Conservation (phyloP, 1,140 invertebrate species). For the Panulirus ornatus region DNA sequence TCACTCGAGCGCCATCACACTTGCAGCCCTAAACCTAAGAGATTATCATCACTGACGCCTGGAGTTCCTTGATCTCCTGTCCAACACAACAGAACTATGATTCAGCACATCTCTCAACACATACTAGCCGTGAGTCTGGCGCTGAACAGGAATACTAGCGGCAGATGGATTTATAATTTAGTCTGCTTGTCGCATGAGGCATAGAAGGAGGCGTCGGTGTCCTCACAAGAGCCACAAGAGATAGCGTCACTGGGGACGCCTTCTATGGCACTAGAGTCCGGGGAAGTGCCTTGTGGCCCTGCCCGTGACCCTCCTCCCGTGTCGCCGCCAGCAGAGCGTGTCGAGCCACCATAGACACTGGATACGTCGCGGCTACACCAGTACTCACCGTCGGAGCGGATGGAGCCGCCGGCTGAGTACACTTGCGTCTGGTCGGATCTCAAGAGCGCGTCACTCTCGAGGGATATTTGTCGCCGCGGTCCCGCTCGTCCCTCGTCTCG, state of each 20-base stretch:
- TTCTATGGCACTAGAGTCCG: constrained; percentile 66
- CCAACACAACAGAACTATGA: not conserved
- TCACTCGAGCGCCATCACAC: not conserved
- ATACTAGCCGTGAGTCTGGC: not conserved
- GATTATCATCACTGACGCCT: not conserved
- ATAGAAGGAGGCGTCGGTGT: constrained; percentile 64
- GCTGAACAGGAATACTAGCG: not conserved
- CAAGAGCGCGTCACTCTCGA: constrained; percentile 53
- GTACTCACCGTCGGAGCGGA: constrained; percentile 66
- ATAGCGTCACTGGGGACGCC: constrained; percentile 62
- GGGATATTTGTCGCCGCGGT: constrained; percentile 46
- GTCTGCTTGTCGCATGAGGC: constrained; percentile 69
- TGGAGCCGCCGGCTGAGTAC: constrained; percentile 44
- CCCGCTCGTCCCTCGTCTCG: constrained; percentile 29
- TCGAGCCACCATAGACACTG: constrained; percentile 62
- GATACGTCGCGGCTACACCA: constrained; percentile 61
- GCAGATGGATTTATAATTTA: constrained; percentile 60
- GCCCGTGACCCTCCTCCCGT: constrained; percentile 59
- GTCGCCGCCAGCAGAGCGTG: constrained; percentile 62
- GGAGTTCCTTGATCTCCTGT: not conserved
- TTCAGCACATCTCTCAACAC: not conserved
- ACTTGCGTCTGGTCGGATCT: constrained; percentile 51
- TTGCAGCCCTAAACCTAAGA: not conserved
- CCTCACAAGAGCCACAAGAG: constrained; percentile 68
- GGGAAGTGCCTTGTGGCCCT: constrained; percentile 47